Base-by-base conservation (phyloP, 2,113 vertebrate genomes). In the Sinocyclocheilus anshuiensis region DNA sequence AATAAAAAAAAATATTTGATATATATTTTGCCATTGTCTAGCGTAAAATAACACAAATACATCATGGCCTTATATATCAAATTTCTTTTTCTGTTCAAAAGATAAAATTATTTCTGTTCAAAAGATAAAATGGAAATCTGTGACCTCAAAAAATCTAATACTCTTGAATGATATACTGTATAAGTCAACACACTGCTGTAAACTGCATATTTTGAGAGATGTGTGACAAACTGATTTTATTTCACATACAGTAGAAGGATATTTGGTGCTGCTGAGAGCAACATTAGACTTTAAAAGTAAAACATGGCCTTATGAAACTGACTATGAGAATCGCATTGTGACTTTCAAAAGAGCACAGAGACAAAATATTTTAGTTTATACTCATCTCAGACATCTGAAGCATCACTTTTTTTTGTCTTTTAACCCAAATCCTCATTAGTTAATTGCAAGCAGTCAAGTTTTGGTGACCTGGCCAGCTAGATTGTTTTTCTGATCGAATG, bases 301-400 rank as follows among this genome's bases (percentile, higher is more conserved):
- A 48, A 76, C 33, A 29, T 11, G 63, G 20, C 33, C 48, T 69
- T 20, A 61, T 24, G 15, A 42, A 57, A 42, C 59, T 77, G 20
- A 22, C 29, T 61, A 75, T 48, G 57, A 48, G 59, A 81, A 50
- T 29, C 24, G 26, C 61, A 24, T 33, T 18, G 82, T 10, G 4
- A 75, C 57, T 74, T 81, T 76, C 15, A 50, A 16, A 57, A 53
- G 69, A 67, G 20, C 65, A 16, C 69, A 75, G 20, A 76, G 71
- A 67, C 18, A 77, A 81, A 69, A 81, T 4, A 72, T 29, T 77
- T 63, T 2, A 29, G 11, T 84, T 16, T 22, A 26, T 2, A 8
- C 45, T 39, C 42, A 53, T 87, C 79, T 42, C n/a, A 87, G 24
- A 5, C 13, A n/a, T 87, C 45, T 87, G 36, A 22, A 61, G 33